Evolutionary conservation across 2,113 vertebrate species (phyloP).

Genomic region (Stercorarius parasiticus): DNA sequence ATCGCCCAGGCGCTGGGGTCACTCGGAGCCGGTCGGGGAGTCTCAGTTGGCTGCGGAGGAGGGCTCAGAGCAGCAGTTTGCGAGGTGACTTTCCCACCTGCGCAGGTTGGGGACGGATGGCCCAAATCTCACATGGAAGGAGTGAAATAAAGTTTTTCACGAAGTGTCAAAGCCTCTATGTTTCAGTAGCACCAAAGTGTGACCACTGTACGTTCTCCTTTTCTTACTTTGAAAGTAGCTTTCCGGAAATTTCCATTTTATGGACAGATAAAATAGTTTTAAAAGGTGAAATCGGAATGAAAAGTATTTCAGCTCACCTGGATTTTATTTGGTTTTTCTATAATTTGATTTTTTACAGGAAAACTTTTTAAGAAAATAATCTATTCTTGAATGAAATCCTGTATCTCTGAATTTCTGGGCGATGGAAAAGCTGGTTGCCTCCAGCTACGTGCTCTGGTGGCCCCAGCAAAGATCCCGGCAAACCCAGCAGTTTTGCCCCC

Average conservation of each 20-base stretch:
- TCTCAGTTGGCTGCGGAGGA: fast-evolving
- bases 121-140: background rate
- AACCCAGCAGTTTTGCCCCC: background rate
- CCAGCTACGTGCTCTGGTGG: background rate
- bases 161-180: fast-evolving
- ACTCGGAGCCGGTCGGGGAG: fast-evolving
- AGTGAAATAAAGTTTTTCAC: background rate
- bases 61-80: fast-evolving
- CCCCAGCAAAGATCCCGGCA: background rate
- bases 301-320: background rate
- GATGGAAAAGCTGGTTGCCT: background rate
- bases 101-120: background rate
- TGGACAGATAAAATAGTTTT: background rate
- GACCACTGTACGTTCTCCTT: fast-evolving
- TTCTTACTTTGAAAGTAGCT: background rate
- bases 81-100: background rate
- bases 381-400: background rate
- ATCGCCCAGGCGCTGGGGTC: fast-evolving
- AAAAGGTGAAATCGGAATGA: background rate
- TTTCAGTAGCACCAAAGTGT: background rate
- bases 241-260: background rate
- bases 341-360: background rate
- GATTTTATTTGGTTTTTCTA: background rate
- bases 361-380: background rate
- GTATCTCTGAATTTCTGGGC: background rate